Base-by-base conservation (phyloP, 2,113 vertebrate species). In the Euleptes europaea region DNA sequence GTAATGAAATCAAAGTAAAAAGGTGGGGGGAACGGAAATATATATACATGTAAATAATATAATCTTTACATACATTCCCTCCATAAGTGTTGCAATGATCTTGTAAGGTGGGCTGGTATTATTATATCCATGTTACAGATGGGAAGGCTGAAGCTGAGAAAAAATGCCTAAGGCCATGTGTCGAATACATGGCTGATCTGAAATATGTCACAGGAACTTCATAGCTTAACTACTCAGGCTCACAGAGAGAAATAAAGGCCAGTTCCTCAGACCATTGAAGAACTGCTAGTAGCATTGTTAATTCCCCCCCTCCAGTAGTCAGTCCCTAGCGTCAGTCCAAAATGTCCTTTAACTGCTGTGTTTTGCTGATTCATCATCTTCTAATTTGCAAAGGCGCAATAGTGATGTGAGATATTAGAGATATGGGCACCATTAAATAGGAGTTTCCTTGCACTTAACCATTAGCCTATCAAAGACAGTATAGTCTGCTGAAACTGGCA, bases 341-440 rank as follows among this genome's bases (percentile, higher is more conserved):
- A 83, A 63, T 42, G 87, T 8, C 73, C 78, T 89, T 89, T 74
- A 83, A 63, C 44, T 74, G 40, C 82, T 42, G 57, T 0, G 0
- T 80, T 81, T 66, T 75, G 74, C 35, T 92, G 51, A 57, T 28
- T 49, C 88, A 89, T 90, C 90, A 79, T 79, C 86, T 91, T 90
- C 84, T 85, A 86, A 47, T 69, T 76, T 83, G 75, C 90, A 60
- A 92, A 84, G 69, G 69, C 73, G 28, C 85, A 1, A 1, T 83
- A 91, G 83, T 40, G 82, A 90, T 88, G 88, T n/a, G 54, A 57
- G 54, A 19, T 14, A 57, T 57, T 57, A 57, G 19, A 92, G n/a
- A 77, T 88, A 85, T 23, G 11, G 54, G n/a, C 26, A 78, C 60
- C 84, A 88, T 87, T 88, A 77, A 84, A 92, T 92, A 73, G 73